phyloP scores from a whole-genome alignment of 2,888 invertebrate species.

The Eurytoma adleriae region DNA sequence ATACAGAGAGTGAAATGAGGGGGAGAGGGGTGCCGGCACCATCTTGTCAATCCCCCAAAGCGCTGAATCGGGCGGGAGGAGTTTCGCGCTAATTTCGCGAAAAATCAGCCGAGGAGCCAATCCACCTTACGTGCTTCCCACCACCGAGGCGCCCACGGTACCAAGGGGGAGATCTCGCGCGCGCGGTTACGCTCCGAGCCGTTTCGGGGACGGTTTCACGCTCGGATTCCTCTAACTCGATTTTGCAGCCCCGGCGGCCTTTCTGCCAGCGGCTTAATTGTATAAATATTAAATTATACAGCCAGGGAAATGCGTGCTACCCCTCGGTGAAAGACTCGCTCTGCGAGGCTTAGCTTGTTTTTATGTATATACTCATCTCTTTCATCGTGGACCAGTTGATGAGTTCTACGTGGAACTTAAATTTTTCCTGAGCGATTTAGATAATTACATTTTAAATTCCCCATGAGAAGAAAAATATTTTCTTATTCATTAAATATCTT shows the following conservation, averaged over 20 bases:
- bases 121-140: conserved; percentile 60
- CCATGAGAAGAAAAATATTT: too few relatives aligned
- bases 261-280: conserved; percentile 70
- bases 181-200: conserved; percentile 58
- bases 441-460: too few relatives aligned
- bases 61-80: conserved; percentile 4
- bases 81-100: conserved; percentile 38
- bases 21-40: too few relatives aligned
- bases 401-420: background rate
- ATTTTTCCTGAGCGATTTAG: too few relatives aligned
- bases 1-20: too few relatives aligned
- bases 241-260: conserved; percentile 65
- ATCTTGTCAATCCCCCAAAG: background rate
- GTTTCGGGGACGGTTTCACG: conserved; percentile 73
- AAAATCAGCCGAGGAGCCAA: conserved; percentile 64
- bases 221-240: conserved; percentile 71
- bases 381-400: background rate
- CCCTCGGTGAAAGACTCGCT: conserved; percentile 31
- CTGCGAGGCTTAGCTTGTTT: background rate
- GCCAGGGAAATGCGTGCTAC: conserved; percentile 60
- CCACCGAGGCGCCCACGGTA: conserved; percentile 63
- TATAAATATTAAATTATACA: conserved; percentile 74
- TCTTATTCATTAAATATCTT: too few relatives aligned
- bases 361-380: background rate
- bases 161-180: conserved; percentile 19